These are phyloP conservation scores for Pica pica DNA, from an alignment of 2,113 vertebrate genomes.

Conservation along the genomic window DNA sequence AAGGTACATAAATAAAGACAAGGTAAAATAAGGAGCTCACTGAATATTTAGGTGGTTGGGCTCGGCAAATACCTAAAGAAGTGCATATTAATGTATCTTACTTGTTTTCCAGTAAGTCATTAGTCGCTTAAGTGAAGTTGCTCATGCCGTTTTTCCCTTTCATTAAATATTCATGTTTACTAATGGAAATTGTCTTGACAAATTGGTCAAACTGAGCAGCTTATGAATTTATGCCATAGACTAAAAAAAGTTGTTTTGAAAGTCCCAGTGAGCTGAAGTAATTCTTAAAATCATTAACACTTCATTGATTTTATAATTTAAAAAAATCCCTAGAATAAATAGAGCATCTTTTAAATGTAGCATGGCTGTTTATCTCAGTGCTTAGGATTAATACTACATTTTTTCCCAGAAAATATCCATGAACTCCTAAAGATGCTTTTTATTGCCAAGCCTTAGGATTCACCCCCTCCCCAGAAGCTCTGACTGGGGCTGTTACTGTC, in stretches of 20 bases:
- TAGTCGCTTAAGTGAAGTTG: conserved; percentile 66
- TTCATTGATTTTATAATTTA: conserved; percentile 76
- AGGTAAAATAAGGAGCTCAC: background rate
- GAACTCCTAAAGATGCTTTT: background rate
- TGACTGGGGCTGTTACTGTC: accelerated
- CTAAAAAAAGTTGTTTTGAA: conserved; percentile 63
- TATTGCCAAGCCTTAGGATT: background rate
- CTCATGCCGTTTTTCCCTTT: conserved; percentile 65
- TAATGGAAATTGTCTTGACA: conserved; percentile 77
- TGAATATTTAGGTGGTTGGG: background rate
- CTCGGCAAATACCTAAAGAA: conserved; percentile 42
- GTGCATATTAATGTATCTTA: conserved; percentile 25
- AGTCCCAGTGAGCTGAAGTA: conserved; percentile 53
- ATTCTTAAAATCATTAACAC: conserved; percentile 72
- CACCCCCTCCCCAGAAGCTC: background rate
- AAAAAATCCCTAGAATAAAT: conserved; percentile 63
- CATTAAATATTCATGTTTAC: conserved; percentile 80
- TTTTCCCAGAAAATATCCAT: background rate
- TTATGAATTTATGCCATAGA: conserved; percentile 62
- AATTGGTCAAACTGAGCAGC: conserved; percentile 71
- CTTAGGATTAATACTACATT: background rate
- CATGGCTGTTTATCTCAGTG: conserved; percentile 25
- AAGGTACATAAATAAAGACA: background rate
- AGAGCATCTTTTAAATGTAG: conserved; percentile 47
- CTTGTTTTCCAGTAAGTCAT: conserved; percentile 73